Percentiles rank a stretch among this genome's conserved stretches.
Evolutionary conservation across 2,797 vertebrate genomes (phyloP).

Genomic region (Tadarida brasiliensis): DNA sequence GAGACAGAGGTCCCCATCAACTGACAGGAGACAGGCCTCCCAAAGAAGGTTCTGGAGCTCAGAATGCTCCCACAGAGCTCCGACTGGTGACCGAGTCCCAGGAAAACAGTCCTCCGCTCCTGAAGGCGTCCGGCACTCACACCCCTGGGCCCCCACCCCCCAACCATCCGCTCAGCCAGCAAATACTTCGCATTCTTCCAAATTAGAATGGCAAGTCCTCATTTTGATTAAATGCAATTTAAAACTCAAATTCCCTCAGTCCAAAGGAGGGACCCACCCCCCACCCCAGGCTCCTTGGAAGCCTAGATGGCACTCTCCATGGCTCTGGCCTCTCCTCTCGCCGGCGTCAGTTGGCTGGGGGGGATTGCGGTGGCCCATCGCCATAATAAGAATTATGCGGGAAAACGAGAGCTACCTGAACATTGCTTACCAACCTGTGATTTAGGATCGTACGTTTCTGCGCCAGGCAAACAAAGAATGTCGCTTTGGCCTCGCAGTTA

Average conservation of each 20-base stretch:
- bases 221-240: constrained; percentile 62
- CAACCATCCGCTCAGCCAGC: constrained; percentile 34
- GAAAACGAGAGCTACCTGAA: constrained; percentile 18
- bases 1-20: not conserved
- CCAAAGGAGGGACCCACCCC: not conserved
- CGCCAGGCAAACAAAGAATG: constrained; percentile 48
- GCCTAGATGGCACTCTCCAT: fast-evolving
- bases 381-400: not conserved
- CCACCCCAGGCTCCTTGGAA: not conserved
- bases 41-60: constrained; percentile 38
- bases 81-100: not conserved
- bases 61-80: not conserved
- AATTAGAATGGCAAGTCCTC: constrained; percentile 71
- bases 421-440: not conserved
- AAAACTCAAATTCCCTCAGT: constrained; percentile 54
- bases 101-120: not conserved
- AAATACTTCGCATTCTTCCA: constrained; percentile 83
- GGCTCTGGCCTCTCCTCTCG: not conserved
- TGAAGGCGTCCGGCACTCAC: not conserved
- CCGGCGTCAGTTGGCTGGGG: not conserved
- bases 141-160: constrained; percentile 48
- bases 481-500: constrained; percentile 41
- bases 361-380: not conserved
- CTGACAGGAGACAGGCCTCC: not conserved
- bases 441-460: constrained; percentile 21